Evolutionary conservation across 2,797 vertebrate genomes (phyloP).

Genomic region (Lophotriccus pileatus): DNA sequence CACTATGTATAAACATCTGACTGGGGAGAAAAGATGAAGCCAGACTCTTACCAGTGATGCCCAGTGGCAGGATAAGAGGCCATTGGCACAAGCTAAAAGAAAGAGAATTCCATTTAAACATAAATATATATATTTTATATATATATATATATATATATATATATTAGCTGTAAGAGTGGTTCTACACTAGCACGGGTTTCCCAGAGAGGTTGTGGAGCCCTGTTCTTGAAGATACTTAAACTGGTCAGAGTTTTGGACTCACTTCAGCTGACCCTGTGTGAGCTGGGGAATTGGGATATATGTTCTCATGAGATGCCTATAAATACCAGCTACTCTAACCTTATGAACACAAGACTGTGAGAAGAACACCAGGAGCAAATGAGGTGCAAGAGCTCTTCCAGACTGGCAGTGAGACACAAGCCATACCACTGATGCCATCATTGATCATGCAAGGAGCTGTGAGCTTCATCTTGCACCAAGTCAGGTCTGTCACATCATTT

Average conservation of each 20-base stretch:
- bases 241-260: neutral
- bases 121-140: no score
- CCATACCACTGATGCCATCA: rapidly evolving
- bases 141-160: no score
- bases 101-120: neutral
- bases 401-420: neutral
- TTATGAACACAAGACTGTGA: neutral
- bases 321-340: neutral
- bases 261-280: neutral
- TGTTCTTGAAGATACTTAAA: neutral
- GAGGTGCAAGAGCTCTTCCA: neutral
- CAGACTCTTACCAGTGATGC: neutral
- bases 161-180: neutral
- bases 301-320: neutral
- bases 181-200: neutral
- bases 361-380: neutral
- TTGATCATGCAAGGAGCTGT: neutral
- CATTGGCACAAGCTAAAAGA: neutral
- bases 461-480: neutral
- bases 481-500: neutral
- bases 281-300: neutral
- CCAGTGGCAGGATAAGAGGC: neutral
- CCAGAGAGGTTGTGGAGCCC: neutral
- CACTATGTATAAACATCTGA: neutral
- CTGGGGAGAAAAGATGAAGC: neutral